These are phyloP conservation scores for Amphimedon queenslandica DNA, from an alignment of 37 sponge, comb jelly and placozoan genomes.

Conservation along the genomic window DNA sequence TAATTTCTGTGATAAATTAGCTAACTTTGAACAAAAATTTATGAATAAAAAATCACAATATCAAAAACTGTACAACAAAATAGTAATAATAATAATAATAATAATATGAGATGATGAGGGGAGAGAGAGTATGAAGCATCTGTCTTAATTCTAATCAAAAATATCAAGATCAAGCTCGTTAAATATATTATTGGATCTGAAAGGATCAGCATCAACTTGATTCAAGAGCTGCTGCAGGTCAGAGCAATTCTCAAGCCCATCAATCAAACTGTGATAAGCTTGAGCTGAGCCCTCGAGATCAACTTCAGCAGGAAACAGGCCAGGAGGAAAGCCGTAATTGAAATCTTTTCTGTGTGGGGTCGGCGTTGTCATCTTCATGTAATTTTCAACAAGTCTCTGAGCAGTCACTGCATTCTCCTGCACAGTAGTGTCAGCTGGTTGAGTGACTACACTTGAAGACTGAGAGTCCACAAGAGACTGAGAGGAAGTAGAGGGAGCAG, in stretches of 20 bases:
- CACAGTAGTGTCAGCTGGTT: neutral
- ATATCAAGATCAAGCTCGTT: conserved; percentile 14
- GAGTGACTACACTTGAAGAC: too few species aligned
- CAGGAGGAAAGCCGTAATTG: conserved; percentile 34
- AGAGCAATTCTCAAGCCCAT: conserved; percentile 39
- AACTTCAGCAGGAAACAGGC: conserved; percentile 33
- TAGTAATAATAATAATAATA: too few species aligned
- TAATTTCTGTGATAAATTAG: too few species aligned
- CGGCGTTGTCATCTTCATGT: conserved; percentile 12
- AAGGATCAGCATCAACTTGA: conserved; percentile 64
- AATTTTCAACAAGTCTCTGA: conserved; percentile 42
- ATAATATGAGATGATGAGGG: too few species aligned
- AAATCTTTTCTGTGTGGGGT: conserved; percentile 19
- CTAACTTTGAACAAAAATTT: too few species aligned
- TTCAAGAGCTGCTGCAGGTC: conserved; percentile 50
- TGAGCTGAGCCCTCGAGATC: conserved; percentile 51
- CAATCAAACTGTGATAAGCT: conserved; percentile 43
- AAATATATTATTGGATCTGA: conserved; percentile 16
- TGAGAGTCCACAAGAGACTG: too few species aligned
- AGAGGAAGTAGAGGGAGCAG: too few species aligned
- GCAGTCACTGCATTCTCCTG: conserved; percentile 45
- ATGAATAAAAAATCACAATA: too few species aligned
- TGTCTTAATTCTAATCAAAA: neutral
- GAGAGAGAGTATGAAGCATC: neutral
- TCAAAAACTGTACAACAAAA: too few species aligned